phyloP scores from a whole-genome alignment of 2,113 vertebrate species.

The Glaucidium brasilianum region DNA sequence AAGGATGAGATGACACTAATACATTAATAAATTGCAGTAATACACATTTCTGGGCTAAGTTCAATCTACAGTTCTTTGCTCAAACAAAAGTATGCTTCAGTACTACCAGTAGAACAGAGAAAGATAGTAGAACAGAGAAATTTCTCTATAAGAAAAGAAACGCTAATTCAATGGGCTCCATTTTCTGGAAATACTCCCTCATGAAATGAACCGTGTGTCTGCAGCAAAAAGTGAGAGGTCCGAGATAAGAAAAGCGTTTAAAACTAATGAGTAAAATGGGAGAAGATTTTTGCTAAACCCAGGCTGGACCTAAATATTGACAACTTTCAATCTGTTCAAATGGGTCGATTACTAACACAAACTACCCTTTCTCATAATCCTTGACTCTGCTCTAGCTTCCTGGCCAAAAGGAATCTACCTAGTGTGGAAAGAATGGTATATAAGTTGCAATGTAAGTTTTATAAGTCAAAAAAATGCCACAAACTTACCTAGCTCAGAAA shows the following conservation, averaged over 20 bases:
- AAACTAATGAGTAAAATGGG: not conserved
- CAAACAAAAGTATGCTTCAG: not conserved
- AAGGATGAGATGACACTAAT: not conserved
- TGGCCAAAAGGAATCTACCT: not conserved
- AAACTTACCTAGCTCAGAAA: not conserved
- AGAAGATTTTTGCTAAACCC: not conserved
- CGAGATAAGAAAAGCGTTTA: not conserved
- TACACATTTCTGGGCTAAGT: not conserved
- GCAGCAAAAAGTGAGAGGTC: not conserved
- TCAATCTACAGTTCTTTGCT: not conserved
- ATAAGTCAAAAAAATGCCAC: not conserved
- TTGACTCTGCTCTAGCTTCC: not conserved
- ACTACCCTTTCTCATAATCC: not conserved
- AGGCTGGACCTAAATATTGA: not conserved
- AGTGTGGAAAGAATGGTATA: not conserved
- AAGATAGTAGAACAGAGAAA: not conserved
- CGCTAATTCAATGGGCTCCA: not conserved
- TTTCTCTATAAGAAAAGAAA: not conserved
- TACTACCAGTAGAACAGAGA: not conserved
- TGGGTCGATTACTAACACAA: not conserved
- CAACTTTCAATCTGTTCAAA: not conserved
- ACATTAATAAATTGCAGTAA: not conserved
- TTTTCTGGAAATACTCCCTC: not conserved
- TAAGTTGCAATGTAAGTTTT: not conserved
- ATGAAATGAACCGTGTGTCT: not conserved